These are phyloP conservation scores for Steatornis caripensis DNA, from an alignment of 2,113 vertebrate species.

Conservation along the genomic window DNA sequence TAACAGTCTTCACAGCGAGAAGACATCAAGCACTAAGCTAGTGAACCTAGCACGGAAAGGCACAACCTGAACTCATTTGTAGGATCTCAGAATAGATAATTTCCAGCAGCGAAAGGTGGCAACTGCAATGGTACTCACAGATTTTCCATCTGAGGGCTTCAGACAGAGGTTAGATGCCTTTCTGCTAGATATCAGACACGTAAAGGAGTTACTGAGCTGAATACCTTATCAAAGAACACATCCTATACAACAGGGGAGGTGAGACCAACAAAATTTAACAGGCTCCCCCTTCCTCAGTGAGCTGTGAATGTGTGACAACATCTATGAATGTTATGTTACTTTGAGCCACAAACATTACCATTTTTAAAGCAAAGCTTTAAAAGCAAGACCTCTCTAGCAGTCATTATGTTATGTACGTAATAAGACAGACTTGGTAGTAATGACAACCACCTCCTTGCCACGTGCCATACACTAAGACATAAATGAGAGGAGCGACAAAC, in stretches of 20 bases:
- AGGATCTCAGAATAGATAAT: background rate
- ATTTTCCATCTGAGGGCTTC: background rate
- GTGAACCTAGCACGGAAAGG: background rate
- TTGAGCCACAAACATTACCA: background rate
- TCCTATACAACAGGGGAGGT: background rate
- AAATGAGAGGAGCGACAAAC: background rate
- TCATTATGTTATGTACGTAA: background rate
- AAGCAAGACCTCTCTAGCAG: background rate
- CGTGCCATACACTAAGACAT: fast-evolving
- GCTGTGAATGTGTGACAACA: background rate
- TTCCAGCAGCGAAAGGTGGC: background rate
- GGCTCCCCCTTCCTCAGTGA: background rate
- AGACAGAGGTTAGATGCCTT: background rate
- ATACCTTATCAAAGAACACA: background rate
- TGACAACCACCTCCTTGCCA: background rate
- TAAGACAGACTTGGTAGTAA: background rate
- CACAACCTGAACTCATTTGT: background rate
- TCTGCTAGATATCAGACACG: background rate
- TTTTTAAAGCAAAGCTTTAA: background rate
- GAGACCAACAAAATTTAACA: background rate
- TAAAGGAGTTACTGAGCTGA: background rate
- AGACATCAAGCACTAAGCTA: background rate
- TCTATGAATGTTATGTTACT: fast-evolving
- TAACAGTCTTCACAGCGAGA: background rate
- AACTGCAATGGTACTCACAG: background rate